Base-by-base conservation (phyloP, 1,140 invertebrate species). In the Lepidotrigona ventralis region DNA sequence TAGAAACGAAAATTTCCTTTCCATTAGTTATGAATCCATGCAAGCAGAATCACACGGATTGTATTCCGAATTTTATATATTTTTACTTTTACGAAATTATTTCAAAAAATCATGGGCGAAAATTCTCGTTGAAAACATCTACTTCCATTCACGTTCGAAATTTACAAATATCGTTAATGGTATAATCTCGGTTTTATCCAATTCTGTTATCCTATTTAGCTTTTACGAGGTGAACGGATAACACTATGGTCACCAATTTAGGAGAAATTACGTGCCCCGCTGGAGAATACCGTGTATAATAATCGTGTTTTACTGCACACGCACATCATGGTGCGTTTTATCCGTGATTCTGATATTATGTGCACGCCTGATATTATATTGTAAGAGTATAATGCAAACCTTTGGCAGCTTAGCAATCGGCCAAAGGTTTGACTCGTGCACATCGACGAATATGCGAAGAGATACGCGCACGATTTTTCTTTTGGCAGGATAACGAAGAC, bases 321-420 rank as follows among this genome's bases (percentile, higher is more conserved):
- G 15, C 64, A n/a, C 23, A 60, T 29, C 29, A 19, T 8, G 17
- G 8, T 29, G 17, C 11, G 29, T 66, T 33, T 66, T 19, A 23
- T 15, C 11, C 19, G 17, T 19, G 64, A 29, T 33, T 66, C 29
- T 33, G 2, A 66, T 66, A 66, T 66, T 21, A 33, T 66, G 33
- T 8, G 17, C 11, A 29, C 64, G 19, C 19, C 2, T 2, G 33
- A n/a, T n/a, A n/a, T n/a, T n/a, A n/a, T 66, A 33, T 19, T 15
- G 29, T n/a, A 64, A 64, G 63, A 64, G 63, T 64, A 64, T 29
- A 64, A 64, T n/a, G 63, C 63, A n/a, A 26, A 64, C 63, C 63
- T 64, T 64, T 29, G 17, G 14, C 26, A 64, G n/a, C 26, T 64
- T 64, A 64, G 14, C 63, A 15, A 64, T 26, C 8, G n/a, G n/a